Conservation (phyloP, 1,140 invertebrate species). For the Drosophila erecta region DNA sequence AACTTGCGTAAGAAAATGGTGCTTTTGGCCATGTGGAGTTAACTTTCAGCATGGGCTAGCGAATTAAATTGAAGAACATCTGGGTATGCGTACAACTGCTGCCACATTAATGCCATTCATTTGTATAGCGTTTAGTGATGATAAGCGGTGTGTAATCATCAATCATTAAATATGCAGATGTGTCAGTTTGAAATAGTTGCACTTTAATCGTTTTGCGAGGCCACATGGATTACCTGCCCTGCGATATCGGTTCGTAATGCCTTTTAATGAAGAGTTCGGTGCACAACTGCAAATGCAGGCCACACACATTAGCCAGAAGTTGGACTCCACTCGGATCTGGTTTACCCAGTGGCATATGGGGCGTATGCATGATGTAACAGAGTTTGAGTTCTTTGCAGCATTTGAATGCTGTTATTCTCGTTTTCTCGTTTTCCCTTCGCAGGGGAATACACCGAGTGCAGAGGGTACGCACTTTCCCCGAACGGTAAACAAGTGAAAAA, state of each 20-base stretch:
- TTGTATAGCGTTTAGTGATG: neutral
- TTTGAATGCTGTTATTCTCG: constrained; percentile 8
- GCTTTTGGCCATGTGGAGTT: neutral
- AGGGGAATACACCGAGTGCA: neutral
- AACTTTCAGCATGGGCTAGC: neutral
- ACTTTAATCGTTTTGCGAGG: neutral
- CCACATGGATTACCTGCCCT: neutral
- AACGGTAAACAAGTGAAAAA: constrained; percentile 56
- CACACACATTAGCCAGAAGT: constrained; percentile 1
- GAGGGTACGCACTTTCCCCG: constrained; percentile 21
- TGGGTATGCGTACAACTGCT: neutral
- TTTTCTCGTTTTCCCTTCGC: too few species aligned
- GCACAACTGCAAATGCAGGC: neutral
- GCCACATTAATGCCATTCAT: neutral
- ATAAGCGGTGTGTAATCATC: neutral
- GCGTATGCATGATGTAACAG: constrained; percentile 27
- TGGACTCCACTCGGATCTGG: neutral
- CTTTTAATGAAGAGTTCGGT: constrained; percentile 11
- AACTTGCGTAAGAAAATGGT: neutral
- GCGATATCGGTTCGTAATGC: constrained; percentile 1
- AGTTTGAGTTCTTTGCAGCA: neutral
- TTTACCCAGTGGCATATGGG: neutral
- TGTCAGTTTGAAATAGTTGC: neutral
- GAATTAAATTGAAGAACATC: neutral
- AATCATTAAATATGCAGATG: neutral